Evolutionary conservation across 2,888 invertebrate species (phyloP), one percentile per base, ranked within the genome.

Genomic region (Lepidonotus clava): DNA sequence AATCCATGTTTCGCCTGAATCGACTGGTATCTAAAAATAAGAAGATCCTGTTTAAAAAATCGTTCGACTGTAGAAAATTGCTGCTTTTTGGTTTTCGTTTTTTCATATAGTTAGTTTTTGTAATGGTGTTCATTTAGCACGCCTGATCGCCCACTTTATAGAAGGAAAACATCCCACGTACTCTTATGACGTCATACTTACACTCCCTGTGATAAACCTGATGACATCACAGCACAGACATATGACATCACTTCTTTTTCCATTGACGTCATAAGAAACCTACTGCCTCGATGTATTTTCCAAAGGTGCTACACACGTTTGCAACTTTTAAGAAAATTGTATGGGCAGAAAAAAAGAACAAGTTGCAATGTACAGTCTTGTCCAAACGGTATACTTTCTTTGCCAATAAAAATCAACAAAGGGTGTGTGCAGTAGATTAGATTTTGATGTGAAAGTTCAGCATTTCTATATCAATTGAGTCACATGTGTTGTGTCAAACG

Each of bases 131-230:
- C 46, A 46, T 46, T 46, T 46, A 46, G 18, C 18, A 11, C 46
- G 8, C 18, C 46, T 46, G 18, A 46, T n/a, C n/a, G 38, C 36
- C 38, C 61, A n/a, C 61, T 61, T 61, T 4, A 61, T 6, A 28
- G 28, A 18, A 61, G 61, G 61, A 61, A 61, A 61, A 28, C 61
- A 61, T 61, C 61, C 61, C 61, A 24, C 28, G 38, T 71, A 21
- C 71, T 8, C 36, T 38, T 71, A 71, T 71, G 71, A 71, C 71
- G 71, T 71, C 71, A 71, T 38, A 71, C 71, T 71, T 71, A 71
- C 71, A 71, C 14, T 71, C 38, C 71, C 71, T 71, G 71, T 71
- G 71, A 71, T 71, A 71, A 28, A 71, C 38, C n/a, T 38, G 38
- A 38, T 71, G 71, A 71, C 71, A 71, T 71, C 71, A 71, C 71